Conservation (phyloP, 2,888 invertebrate species). For the Meteorus colon region DNA sequence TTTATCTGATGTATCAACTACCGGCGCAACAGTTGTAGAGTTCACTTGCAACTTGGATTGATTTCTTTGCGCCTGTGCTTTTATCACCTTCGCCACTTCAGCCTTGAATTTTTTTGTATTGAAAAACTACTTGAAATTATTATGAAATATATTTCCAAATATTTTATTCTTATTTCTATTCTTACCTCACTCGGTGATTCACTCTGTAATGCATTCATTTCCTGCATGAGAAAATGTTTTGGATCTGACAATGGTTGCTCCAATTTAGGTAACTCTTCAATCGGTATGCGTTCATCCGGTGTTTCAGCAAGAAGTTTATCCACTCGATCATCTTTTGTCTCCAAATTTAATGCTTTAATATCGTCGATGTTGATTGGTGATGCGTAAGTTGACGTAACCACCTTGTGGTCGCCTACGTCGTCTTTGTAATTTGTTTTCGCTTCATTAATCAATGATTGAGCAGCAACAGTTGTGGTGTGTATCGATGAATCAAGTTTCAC, state of each 20-base stretch:
- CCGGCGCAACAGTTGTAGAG: slow-evolving; percentile 39
- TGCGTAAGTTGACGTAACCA: neutral
- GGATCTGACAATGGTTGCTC: slow-evolving; percentile 55
- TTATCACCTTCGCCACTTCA: slow-evolving; percentile 63
- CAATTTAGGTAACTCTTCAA: slow-evolving; percentile 17
- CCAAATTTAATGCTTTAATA: neutral
- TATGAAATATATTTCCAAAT: neutral
- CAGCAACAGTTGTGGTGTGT: slow-evolving; percentile 7
- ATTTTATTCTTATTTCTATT: neutral
- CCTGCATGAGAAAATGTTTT: slow-evolving; percentile 62
- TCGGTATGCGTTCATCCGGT: slow-evolving; percentile 2
- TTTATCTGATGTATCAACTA: slow-evolving; percentile 20
- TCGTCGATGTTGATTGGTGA: neutral
- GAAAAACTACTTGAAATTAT: slow-evolving; percentile 18
- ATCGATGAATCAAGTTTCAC: slow-evolving; percentile 22
- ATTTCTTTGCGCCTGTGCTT: slow-evolving; percentile 60
- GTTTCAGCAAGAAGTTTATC: slow-evolving; percentile 16
- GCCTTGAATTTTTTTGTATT: slow-evolving; percentile 59
- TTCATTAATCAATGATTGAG: slow-evolving; percentile 18
- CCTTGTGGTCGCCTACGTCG: neutral
- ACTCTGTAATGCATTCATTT: slow-evolving; percentile 62
- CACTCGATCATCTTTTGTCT: slow-evolving; percentile 12
- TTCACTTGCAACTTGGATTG: slow-evolving; percentile 38
- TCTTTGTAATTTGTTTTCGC: slow-evolving; percentile 11
- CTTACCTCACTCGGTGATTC: slow-evolving; percentile 50